Evolutionary conservation across 1,140 invertebrate species (phyloP), one percentile per base, ranked within the genome.

Genomic region (Bombus ignitus): DNA sequence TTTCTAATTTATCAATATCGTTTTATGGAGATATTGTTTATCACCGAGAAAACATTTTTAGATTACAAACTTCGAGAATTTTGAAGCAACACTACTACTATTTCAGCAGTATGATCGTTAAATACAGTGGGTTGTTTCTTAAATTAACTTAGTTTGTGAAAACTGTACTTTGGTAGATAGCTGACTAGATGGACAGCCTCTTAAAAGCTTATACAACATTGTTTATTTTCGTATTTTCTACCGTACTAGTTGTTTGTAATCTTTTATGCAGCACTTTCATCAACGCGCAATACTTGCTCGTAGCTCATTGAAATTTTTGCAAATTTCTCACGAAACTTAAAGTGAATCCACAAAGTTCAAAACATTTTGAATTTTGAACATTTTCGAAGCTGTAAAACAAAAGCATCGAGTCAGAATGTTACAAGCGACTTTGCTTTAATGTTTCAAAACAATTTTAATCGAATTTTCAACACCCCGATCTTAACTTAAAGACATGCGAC

Each of bases 171-270:
- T 3, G 4, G 15, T 8, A 25, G 42, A 62, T 62, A 15, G 32
- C 22, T 18, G 22, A 35, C 12, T 37, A 28, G 22, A 22, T 9
- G 8, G 3, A 39, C 57, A 62, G 68, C 57, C 22, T 65, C 81
- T 77, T 62, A 53, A 57, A 77, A 83, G 74, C 74, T 86, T 83
- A 71, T 65, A 35, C 85, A n/a, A 25, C 42, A 59, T 62, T 86
- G 80, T 77, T 83, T 74, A 81, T 81, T 74, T 37, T 39, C 78
- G 28, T 53, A 32, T 37, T 35, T 79, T 6, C 15, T 13, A 1
- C 37, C 15, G 1, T 32, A 9, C 18, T 53, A 37, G 37, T 71
- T 59, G 47, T 53, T 70, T 47, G 22, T 44, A 42, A 42, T 37
- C 70, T 42, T 74, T 66, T 66, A 66, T 28, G 28, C 83, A 1